A percentile compares a stretch with the other conserved stretches of the same genome.
These are phyloP conservation scores for Synergus umbraculus DNA, from an alignment of 2,888 invertebrate species.

Conservation along the genomic window DNA sequence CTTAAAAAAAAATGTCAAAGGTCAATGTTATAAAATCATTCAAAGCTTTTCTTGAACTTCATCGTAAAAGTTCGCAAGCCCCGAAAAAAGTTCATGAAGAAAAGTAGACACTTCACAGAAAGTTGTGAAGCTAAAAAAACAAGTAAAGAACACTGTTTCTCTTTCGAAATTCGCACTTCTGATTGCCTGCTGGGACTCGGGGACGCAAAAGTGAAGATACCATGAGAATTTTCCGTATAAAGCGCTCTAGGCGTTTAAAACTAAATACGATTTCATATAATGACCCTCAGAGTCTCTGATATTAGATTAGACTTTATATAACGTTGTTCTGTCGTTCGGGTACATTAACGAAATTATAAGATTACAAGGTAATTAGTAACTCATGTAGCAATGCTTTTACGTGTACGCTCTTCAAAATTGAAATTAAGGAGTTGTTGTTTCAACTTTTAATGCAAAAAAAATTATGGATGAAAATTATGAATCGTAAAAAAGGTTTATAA, in stretches of 20 bases:
- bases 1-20: neutral
- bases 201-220: slow-evolving; percentile 19
- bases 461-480: neutral
- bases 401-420: neutral
- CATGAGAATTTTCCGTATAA: slow-evolving; percentile 19
- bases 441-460: neutral
- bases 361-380: slow-evolving; percentile 62
- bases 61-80: neutral
- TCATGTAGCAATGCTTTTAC: slow-evolving; percentile 16
- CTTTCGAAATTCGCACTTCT: neutral
- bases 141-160: slow-evolving; percentile 1
- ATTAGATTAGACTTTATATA: slow-evolving; percentile 62
- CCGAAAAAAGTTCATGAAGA: neutral
- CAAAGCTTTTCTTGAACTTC: neutral
- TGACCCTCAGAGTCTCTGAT: slow-evolving; percentile 30
- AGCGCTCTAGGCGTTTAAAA: slow-evolving; percentile 18
- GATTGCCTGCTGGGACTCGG: neutral
- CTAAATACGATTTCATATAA: slow-evolving; percentile 39
- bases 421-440: neutral
- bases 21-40: neutral
- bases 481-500: neutral
- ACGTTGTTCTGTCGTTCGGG: slow-evolving; percentile 55
- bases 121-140: neutral
- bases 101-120: neutral
- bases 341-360: slow-evolving; percentile 60